Base-by-base conservation (phyloP, 2,113 vertebrate species). In the Cichladusa arquata region DNA sequence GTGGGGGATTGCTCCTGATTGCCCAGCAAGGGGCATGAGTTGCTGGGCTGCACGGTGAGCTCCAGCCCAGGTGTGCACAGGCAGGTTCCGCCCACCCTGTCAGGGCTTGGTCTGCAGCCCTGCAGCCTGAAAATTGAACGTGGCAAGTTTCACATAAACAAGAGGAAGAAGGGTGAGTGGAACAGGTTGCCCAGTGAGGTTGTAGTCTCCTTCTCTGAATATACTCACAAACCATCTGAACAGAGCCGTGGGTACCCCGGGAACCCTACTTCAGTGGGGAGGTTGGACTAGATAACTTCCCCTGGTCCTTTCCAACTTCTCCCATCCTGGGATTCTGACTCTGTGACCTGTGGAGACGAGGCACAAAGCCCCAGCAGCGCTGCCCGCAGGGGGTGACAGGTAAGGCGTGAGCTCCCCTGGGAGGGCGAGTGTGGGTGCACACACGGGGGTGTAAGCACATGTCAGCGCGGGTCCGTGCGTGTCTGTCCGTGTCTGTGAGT, bases 391-490 rank as follows among this genome's bases (percentile, higher is more conserved):
- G 40, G 29, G 22, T 5, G 42, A 28, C 72, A 45, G 54, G 65
- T 28, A 5, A 61, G 45, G 48, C 1, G 8, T 47, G 58, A 19
- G 47, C 33, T 66, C 12, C 51, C 13, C 23, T 6, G 6, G 17
- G 16, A 42, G 24, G 25, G 45, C 0, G 2, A 8, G 7, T 0
- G 44, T 15, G 58, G 10, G 12, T 11, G 48, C 42, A 12, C 14
- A 6, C 26, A 4, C 1, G 3, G 7, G 33, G 7, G 9, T 48
- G 28, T 12, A 3, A 23, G 36, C 0, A 0, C 42, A 0, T 29
- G 65, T 67, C 64, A 47, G 42, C 16, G 16, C 8, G 8, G 64
- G 44, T 28, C 47, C 12, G 22, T 24, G 47, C 22, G 47, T 23
- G 26, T 18, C 23, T n/a, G 29, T 33, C 17, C 11, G 8, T n/a